phyloP scores from a whole-genome alignment of 1,140 invertebrate genomes.

The Latrodectus geometricus region DNA sequence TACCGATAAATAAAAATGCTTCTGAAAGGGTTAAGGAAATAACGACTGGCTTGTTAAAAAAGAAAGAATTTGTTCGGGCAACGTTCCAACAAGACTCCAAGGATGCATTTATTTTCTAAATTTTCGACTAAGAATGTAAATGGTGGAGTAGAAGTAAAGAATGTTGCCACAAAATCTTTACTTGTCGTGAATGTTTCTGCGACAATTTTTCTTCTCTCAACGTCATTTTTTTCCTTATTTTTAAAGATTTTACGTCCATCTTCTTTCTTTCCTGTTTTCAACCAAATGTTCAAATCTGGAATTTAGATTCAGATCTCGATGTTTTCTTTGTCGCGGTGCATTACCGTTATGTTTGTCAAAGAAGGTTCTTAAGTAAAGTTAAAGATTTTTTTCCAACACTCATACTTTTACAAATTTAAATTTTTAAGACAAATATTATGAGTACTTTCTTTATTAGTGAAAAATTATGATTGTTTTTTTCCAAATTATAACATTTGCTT shows the following conservation, averaged over 20 bases:
- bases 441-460: too few relatives aligned
- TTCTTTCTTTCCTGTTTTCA: neutral
- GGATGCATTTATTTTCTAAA: slow-evolving; percentile 40
- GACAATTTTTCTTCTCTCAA: slow-evolving; percentile 7
- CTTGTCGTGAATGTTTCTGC: slow-evolving; percentile 20
- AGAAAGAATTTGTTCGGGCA: slow-evolving; percentile 28
- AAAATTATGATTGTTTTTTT: too few relatives aligned
- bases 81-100: slow-evolving; percentile 29
- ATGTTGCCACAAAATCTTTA: slow-evolving; percentile 41
- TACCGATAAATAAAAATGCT: neutral
- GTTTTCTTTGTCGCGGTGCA: too few relatives aligned
- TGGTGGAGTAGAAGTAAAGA: slow-evolving; percentile 16
- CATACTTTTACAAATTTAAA: too few relatives aligned
- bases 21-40: slow-evolving; percentile 10
- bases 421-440: too few relatives aligned
- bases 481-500: too few relatives aligned
- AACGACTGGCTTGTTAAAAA: neutral
- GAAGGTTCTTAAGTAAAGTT: too few relatives aligned
- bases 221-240: neutral
- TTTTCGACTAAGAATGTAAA: slow-evolving; percentile 41
- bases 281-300: neutral
- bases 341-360: too few relatives aligned
- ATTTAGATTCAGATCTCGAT: neutral
- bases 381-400: too few relatives aligned
- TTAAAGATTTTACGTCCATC: neutral